Conservation (phyloP, 2,113 vertebrate species). For the Vanacampus margaritifer region DNA sequence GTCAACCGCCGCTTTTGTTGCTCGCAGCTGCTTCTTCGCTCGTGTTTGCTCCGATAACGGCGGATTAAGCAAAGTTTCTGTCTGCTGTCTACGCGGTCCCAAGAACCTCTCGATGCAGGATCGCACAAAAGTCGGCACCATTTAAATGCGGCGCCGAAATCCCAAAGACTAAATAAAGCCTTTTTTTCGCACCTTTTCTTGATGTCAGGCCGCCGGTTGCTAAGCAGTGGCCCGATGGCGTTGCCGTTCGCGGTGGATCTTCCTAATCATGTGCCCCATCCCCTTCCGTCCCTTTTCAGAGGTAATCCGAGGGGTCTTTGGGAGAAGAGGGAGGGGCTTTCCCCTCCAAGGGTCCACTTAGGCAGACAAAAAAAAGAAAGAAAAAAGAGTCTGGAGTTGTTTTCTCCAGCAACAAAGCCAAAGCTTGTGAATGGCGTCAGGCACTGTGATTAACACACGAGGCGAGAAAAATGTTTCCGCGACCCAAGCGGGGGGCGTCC, state of each 20-base stretch:
- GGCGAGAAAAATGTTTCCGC: constrained; percentile 33
- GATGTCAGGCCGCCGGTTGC: constrained; percentile 73
- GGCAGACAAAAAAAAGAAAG: constrained; percentile 72
- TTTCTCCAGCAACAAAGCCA: constrained; percentile 80
- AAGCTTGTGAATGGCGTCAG: constrained; percentile 80
- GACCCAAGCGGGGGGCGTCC: background rate
- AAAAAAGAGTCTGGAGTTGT: constrained; percentile 72
- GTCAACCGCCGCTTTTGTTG: constrained; percentile 51
- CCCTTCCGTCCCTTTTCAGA: constrained; percentile 68
- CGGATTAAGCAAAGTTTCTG: background rate
- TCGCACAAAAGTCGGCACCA: background rate
- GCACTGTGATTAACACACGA: constrained; percentile 84
- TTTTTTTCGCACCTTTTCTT: constrained; percentile 19
- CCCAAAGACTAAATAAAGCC: constrained; percentile 19
- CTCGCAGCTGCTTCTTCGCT: constrained; percentile 32
- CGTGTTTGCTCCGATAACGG: background rate
- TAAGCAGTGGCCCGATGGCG: constrained; percentile 69
- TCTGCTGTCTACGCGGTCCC: background rate
- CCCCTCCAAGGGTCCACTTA: constrained; percentile 82
- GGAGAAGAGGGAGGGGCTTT: constrained; percentile 56
- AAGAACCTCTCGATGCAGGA: background rate
- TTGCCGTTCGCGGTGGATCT: constrained; percentile 76
- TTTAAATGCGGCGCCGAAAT: background rate
- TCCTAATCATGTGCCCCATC: constrained; percentile 64
- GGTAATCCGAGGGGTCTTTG: constrained; percentile 75